Conservation (phyloP, 2,888 invertebrate genomes). For the Periphyllus acericola region DNA sequence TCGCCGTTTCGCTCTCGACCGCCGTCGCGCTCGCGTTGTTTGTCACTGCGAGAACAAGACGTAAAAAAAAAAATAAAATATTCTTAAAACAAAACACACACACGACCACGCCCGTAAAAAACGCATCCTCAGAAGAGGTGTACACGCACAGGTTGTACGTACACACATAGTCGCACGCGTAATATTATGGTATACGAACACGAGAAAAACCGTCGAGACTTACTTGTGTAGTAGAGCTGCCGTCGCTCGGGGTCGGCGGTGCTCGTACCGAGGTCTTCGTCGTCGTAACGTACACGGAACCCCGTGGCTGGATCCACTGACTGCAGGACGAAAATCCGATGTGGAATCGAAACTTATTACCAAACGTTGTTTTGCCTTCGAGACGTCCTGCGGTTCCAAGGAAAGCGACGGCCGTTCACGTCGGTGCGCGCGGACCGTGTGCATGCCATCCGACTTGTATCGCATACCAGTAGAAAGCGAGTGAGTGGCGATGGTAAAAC, state of each 20-base stretch:
- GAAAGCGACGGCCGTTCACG: background rate
- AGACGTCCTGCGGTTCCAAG: background rate
- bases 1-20: conserved; percentile 11
- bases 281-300: background rate
- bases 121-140: background rate
- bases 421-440: background rate
- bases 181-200: background rate
- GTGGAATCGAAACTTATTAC: background rate
- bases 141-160: background rate
- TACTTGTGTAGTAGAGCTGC: background rate
- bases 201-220: background rate
- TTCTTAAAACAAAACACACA: background rate
- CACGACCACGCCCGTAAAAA: background rate
- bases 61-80: background rate
- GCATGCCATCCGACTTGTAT: background rate
- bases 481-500: conserved; percentile 6
- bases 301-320: background rate
- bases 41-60: background rate
- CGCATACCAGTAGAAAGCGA: background rate
- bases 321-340: background rate
- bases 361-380: background rate
- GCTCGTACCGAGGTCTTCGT: background rate
- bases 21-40: background rate
- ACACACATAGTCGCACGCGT: background rate
- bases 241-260: background rate